Conservation (phyloP, 2,113 vertebrate genomes). For the Phrynocephalus versicolor region DNA sequence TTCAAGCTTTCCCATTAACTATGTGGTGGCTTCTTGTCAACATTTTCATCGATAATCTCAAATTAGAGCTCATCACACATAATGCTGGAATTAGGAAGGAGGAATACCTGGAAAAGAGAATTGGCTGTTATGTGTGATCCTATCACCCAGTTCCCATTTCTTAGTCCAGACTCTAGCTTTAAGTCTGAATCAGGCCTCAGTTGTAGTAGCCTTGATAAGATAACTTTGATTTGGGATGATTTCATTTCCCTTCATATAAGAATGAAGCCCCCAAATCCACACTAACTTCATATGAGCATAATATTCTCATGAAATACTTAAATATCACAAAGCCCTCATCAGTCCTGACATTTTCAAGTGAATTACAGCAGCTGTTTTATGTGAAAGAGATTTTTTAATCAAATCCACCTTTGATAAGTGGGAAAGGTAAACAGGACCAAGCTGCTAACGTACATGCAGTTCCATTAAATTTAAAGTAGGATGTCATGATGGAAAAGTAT, state of each 20-base stretch:
- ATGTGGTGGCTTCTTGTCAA: too few relatives aligned
- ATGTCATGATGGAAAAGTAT: background rate
- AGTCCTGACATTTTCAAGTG: conserved; percentile 24
- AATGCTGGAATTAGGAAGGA: background rate
- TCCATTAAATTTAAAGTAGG: conserved; percentile 1
- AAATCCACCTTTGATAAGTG: conserved; percentile 37
- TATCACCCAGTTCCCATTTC: background rate
- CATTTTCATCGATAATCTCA: too few relatives aligned
- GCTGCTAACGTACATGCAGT: background rate
- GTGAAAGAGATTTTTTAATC: conserved; percentile 22
- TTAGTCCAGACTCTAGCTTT: background rate
- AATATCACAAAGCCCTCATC: conserved; percentile 5
- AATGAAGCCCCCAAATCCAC: background rate
- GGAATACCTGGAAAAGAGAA: background rate
- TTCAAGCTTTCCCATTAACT: too few relatives aligned
- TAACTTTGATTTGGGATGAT: background rate
- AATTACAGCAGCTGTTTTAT: conserved; percentile 23
- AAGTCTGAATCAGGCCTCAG: background rate
- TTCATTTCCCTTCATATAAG: background rate
- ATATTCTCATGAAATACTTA: background rate
- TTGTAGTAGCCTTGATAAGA: background rate
- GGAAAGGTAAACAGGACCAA: conserved; percentile 33
- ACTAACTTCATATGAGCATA: background rate
- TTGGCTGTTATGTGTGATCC: background rate
- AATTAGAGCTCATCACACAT: background rate